These are phyloP conservation scores for Anolis sagrei DNA, from an alignment of 2,113 vertebrate species.

Conservation along the genomic window DNA sequence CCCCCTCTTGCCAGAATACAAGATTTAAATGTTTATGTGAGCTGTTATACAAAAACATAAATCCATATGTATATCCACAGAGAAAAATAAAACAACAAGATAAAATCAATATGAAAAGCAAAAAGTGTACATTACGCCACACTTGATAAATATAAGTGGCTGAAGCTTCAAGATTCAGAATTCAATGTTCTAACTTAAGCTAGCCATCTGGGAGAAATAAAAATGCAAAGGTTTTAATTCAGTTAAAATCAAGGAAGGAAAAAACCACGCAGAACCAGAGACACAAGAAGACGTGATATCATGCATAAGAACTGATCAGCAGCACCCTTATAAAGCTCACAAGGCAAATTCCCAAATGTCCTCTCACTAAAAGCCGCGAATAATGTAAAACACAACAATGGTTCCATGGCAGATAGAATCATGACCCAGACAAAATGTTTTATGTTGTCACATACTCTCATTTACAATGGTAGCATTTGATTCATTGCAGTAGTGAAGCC, in stretches of 20 bases:
- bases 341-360: neutral
- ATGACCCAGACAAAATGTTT: constrained; percentile 34
- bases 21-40: neutral
- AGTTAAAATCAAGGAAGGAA: neutral
- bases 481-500: constrained; percentile 9
- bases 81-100: too few species aligned
- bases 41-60: neutral
- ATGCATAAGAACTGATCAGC: neutral
- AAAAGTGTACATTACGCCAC: neutral
- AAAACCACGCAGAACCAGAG: neutral
- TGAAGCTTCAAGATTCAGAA: neutral
- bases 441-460: neutral
- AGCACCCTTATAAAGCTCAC: neutral
- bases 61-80: neutral
- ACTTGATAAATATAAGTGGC: neutral
- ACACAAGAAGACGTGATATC: neutral
- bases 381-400: neutral
- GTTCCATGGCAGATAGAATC: neutral
- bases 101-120: neutral
- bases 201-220: too few species aligned
- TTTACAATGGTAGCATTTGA: neutral
- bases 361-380: neutral
- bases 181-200: neutral
- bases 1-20: too few species aligned
- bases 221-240: neutral